Evolutionary conservation across 92 coral and sea anemone genomes (phyloP), one percentile per base, ranked within the genome.

Genomic region (Zoanthus gigantus): DNA sequence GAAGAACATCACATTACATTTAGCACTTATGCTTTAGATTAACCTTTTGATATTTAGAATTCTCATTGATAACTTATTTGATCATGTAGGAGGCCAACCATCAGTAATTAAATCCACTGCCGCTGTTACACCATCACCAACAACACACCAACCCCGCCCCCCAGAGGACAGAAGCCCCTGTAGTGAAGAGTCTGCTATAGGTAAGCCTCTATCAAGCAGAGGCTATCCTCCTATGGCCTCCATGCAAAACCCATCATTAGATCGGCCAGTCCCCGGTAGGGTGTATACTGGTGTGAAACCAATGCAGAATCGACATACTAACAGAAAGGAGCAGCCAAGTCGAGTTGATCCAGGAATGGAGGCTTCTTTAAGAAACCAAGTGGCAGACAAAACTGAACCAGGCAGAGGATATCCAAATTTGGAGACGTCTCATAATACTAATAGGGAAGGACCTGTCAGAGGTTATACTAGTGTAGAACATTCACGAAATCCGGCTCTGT

Each of bases 401-500:
- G 30, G 65, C 13, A 77, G 82, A 58, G 82, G 67, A 54, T 77
- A 77, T 54, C 67, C 82, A 53, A 31, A 18, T 77, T n/a, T 77
- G 63, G 81, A 76, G 29, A 14, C 81, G 0, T 50, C 81, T 9
- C 81, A 42, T 46, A 76, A 74, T 52, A 7, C 58, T 6, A 28
- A 76, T 54, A 76, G 81, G 45, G 29, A 60, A 1, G 81, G 23
- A 4, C 30, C 81, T 13, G 77, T 73, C 45, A 74, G 87, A 58
- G 83, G 87, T n/a, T 77, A 84, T 48, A 47, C 74, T 31, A 72
- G 77, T 14, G 30, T 86, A 66, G 83, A 86, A 90, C 89, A 77
- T 75, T 72, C 53, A 76, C 60, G 82, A 92, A 87, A 48, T 83
- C 90, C 92, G 15, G 82, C 90, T 46, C 69, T 88, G 76, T 93